These are phyloP conservation scores for Anoncus sp. DNA, from an alignment of 2,888 invertebrate genomes.

Conservation along the genomic window DNA sequence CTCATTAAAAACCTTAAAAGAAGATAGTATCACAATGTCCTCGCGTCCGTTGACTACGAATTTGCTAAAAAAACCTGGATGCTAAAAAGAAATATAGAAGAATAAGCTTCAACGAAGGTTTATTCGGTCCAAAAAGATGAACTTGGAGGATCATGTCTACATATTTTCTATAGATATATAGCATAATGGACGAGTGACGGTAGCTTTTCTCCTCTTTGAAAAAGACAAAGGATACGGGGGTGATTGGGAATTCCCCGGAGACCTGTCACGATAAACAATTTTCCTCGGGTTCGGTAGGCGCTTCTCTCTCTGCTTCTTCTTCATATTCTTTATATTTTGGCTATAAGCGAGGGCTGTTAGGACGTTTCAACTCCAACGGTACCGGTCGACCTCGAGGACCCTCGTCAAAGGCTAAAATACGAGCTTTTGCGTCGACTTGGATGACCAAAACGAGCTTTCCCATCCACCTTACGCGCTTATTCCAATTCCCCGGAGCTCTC, in stretches of 20 bases:
- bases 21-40: background rate
- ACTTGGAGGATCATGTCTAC: constrained; percentile 18
- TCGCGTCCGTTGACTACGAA: background rate
- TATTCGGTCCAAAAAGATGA: constrained; percentile 23
- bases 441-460: constrained; percentile 48
- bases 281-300: constrained; percentile 32
- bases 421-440: constrained; percentile 24
- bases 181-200: constrained; percentile 25
- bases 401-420: constrained; percentile 60
- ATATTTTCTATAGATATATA: constrained; percentile 16
- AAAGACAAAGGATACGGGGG: constrained; percentile 21
- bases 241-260: constrained; percentile 30
- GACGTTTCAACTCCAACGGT: constrained; percentile 35
- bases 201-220: constrained; percentile 30
- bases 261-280: constrained; percentile 55
- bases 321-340: constrained; percentile 34
- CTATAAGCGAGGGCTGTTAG: constrained; percentile 38
- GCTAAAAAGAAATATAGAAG: background rate
- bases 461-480: constrained; percentile 47
- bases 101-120: background rate
- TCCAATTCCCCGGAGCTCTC: constrained; percentile 53
- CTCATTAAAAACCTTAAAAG: constrained; percentile 38
- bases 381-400: constrained; percentile 34
- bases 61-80: background rate
- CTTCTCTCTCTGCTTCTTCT: constrained; percentile 15